Evolutionary conservation across 2,113 vertebrate species (phyloP).

Genomic region (Cisticola juncidis): DNA sequence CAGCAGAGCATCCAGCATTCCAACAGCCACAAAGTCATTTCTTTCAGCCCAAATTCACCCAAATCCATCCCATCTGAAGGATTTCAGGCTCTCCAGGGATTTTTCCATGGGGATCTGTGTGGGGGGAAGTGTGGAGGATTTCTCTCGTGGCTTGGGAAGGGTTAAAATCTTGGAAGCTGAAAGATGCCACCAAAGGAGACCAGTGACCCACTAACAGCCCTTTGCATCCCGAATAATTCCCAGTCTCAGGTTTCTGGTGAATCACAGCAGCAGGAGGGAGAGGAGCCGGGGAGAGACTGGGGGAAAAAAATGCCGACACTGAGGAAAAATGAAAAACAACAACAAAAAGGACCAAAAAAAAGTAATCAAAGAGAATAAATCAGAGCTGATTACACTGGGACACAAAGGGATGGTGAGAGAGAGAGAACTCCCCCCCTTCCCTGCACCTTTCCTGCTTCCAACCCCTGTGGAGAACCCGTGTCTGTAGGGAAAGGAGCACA

Average conservation of each 20-base stretch:
- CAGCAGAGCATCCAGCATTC: background rate
- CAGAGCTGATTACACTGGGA: background rate
- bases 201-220: background rate
- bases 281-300: rapidly evolving
- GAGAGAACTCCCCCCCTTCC: background rate
- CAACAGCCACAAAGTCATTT: rapidly evolving
- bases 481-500: background rate
- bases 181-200: background rate
- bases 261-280: background rate
- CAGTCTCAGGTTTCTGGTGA: background rate
- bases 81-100: rapidly evolving
- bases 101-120: background rate
- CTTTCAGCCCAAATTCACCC: background rate
- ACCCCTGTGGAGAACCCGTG: background rate
- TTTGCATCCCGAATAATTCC: background rate
- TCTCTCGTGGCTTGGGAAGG: background rate
- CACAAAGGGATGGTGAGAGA: background rate
- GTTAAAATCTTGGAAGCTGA: background rate
- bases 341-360: background rate
- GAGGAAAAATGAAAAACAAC: slow-evolving; percentile 34
- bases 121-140: rapidly evolving
- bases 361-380: slow-evolving; percentile 52
- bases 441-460: background rate
- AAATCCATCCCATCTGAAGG: rapidly evolving
- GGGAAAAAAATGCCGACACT: background rate